Evolutionary conservation across 2,113 vertebrate species (phyloP).

Genomic region (Nanorana parkeri): DNA sequence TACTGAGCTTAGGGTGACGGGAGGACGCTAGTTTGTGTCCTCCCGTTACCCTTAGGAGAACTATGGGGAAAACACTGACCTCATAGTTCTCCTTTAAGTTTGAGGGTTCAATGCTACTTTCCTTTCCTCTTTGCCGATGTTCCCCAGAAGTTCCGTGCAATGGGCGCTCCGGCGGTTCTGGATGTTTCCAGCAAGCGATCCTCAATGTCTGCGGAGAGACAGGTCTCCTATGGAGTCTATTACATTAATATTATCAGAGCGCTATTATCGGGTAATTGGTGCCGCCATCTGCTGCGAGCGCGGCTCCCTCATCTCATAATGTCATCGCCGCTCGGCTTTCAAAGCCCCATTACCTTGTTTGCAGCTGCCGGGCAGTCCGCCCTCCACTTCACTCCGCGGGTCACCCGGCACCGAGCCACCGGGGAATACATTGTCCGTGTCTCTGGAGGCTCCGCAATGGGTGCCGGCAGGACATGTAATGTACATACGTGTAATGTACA

Average conservation of each 20-base stretch:
- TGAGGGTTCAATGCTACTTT: too few species aligned
- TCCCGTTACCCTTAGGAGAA: too few species aligned
- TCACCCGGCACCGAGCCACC: neutral
- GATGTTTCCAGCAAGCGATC: too few species aligned
- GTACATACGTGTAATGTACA: too few species aligned
- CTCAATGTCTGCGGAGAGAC: too few species aligned
- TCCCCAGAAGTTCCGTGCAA: too few species aligned
- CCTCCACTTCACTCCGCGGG: neutral
- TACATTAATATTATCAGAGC: conserved; percentile 19
- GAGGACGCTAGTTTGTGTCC: too few species aligned
- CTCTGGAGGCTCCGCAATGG: neutral
- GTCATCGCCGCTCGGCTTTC: neutral
- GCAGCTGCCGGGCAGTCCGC: neutral
- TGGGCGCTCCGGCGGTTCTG: too few species aligned
- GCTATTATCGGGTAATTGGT: conserved; percentile 26
- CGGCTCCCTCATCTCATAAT: neutral
- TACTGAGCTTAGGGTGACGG: too few species aligned
- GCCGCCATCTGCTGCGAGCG: neutral
- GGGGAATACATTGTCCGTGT: neutral
- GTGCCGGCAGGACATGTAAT: neutral
- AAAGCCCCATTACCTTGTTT: neutral
- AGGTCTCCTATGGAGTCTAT: neutral
- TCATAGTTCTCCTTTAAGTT: too few species aligned
- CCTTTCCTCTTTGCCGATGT: too few species aligned
- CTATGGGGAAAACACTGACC: too few species aligned